Evolutionary conservation across 1,140 invertebrate genomes (phyloP).

Genomic region (Acyrthosiphon pisum): DNA sequence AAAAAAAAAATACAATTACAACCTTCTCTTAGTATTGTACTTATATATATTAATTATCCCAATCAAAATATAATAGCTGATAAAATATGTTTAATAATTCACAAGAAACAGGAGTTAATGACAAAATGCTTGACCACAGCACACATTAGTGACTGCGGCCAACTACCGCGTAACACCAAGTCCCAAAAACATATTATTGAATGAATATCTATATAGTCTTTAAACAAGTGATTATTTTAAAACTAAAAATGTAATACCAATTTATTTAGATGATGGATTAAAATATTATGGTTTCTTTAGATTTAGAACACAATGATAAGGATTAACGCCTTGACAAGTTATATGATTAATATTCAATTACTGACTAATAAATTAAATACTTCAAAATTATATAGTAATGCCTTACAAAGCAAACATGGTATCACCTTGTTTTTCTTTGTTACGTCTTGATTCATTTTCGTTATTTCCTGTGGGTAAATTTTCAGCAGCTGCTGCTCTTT

Average conservation of each 20-base stretch:
- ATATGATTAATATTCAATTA: conserved; percentile 15
- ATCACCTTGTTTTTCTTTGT: conserved; percentile 52
- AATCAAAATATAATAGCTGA: background rate
- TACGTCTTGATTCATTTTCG: conserved; percentile 16
- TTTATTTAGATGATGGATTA: background rate
- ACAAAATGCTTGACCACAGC: too few species aligned
- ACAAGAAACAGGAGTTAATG: background rate
- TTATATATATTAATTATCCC: background rate
- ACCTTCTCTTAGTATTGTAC: background rate
- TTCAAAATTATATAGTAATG: background rate
- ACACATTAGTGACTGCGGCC: too few species aligned
- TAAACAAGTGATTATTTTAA: background rate
- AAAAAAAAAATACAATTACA: background rate
- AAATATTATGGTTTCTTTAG: background rate
- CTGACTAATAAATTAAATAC: background rate
- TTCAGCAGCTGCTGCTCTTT: conserved; percentile 84
- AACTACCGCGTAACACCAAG: too few species aligned
- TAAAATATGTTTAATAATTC: background rate
- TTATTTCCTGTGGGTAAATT: conserved; percentile 65
- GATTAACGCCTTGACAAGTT: background rate
- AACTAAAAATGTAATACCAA: background rate
- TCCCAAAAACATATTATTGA: background rate
- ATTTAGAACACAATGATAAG: background rate
- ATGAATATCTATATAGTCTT: background rate
- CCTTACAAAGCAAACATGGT: conserved; percentile 55